These are phyloP conservation scores for Nomada fucata DNA, from an alignment of 2,888 invertebrate genomes.

Conservation along the genomic window DNA sequence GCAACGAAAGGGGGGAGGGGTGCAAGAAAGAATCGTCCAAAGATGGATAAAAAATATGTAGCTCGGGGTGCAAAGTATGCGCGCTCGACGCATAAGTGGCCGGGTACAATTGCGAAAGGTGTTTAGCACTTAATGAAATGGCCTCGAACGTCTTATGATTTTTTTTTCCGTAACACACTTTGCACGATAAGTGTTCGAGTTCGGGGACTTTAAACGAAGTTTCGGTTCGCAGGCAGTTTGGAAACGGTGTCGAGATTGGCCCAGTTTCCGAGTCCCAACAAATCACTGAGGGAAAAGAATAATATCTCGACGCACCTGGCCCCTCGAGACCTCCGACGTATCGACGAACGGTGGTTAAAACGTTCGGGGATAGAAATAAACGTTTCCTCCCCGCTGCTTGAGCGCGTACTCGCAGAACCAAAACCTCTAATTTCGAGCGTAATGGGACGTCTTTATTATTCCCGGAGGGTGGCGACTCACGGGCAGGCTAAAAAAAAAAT, in stretches of 20 bases:
- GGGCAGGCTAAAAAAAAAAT: conserved; percentile 43
- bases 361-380: conserved; percentile 62
- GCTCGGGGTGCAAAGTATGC: background rate
- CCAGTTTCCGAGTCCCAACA: conserved; percentile 49
- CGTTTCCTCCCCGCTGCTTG: conserved; percentile 57
- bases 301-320: conserved; percentile 68
- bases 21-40: background rate
- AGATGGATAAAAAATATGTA: background rate
- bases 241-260: conserved; percentile 50
- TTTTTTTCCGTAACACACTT: background rate
- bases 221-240: conserved; percentile 37
- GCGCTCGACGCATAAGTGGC: background rate
- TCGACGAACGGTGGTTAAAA: conserved; percentile 60
- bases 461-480: conserved; percentile 54
- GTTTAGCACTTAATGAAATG: background rate
- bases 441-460: conserved; percentile 75
- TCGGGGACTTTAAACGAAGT: conserved; percentile 2
- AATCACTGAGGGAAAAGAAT: conserved; percentile 65
- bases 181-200: background rate
- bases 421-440: conserved; percentile 81
- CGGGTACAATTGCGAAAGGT: background rate
- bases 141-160: background rate
- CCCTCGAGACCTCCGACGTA: conserved; percentile 40
- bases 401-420: conserved; percentile 63
- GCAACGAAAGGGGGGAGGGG: background rate